phyloP scores from a whole-genome alignment of 2,888 invertebrate genomes.

The Sminthurides aquaticus region DNA sequence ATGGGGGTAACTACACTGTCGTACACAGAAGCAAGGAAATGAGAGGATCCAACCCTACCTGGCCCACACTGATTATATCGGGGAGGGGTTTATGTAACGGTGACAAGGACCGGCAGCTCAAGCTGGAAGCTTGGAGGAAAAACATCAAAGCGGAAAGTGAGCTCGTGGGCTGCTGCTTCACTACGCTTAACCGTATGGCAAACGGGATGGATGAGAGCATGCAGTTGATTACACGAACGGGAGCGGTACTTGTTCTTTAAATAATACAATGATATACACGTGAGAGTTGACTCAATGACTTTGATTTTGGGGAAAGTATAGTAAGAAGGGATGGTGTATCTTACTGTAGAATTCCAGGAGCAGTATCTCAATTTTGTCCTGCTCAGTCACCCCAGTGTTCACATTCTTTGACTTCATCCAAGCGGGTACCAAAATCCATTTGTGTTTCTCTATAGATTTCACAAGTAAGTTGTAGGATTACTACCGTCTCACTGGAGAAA shows the following conservation, averaged over 20 bases:
- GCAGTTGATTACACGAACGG: background rate
- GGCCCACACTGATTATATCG: conserved; percentile 50
- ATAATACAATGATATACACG: no score
- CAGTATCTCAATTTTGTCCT: conserved; percentile 29
- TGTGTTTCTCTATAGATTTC: conserved; percentile 50
- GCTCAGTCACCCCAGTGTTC: conserved; percentile 41
- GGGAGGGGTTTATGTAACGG: conserved; percentile 51
- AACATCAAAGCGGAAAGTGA: conserved; percentile 48
- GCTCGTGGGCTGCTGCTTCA: conserved; percentile 49
- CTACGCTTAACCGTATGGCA: conserved; percentile 48
- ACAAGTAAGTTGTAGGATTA: conserved; percentile 45
- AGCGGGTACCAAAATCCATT: conserved; percentile 51
- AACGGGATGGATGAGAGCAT: conserved; percentile 34
- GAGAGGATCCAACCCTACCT: conserved; percentile 52
- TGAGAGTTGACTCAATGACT: no score
- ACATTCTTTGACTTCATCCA: conserved; percentile 55
- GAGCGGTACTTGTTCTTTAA: conserved; percentile 3
- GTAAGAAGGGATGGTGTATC: no score
- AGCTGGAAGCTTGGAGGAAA: conserved; percentile 50
- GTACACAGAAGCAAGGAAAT: conserved; percentile 53
- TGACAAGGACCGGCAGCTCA: conserved; percentile 52
- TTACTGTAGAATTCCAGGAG: conserved; percentile 22
- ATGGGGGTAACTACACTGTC: conserved; percentile 47
- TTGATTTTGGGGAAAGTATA: no score
- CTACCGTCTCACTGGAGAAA: background rate